Evolutionary conservation across 1,140 invertebrate species (phyloP).

Genomic region (Neodiprion pinetum): DNA sequence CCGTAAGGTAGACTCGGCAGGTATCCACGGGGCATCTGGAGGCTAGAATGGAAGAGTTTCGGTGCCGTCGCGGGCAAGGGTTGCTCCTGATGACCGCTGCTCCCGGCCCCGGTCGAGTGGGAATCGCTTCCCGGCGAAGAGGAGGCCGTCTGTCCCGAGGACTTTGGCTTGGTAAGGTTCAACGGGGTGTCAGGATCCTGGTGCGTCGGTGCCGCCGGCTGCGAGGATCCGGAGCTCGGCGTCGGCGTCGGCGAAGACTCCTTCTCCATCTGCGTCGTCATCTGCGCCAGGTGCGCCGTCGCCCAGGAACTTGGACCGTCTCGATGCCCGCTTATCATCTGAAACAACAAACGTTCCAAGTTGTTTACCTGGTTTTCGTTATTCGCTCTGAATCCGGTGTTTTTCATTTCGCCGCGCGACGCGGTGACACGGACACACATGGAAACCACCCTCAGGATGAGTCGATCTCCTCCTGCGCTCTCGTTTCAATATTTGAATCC

Average conservation of each 20-base stretch:
- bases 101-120: conserved; percentile 60
- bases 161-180: conserved; percentile 79
- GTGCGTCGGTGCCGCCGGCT: conserved; percentile 62
- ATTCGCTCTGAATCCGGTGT: too few relatives aligned
- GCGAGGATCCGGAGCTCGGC: conserved; percentile 53
- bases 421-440: too few relatives aligned
- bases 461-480: too few relatives aligned
- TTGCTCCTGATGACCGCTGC: conserved; percentile 61
- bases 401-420: too few relatives aligned
- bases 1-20: conserved; percentile 64
- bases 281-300: conserved; percentile 54
- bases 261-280: conserved; percentile 54
- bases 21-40: conserved; percentile 67
- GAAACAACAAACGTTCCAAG: conserved; percentile 23
- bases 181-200: conserved; percentile 87
- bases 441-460: too few relatives aligned
- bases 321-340: conserved; percentile 57
- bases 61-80: conserved; percentile 67
- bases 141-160: conserved; percentile 48
- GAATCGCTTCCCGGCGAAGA: conserved; percentile 55
- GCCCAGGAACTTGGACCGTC: conserved; percentile 50
- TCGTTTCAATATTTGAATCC: too few relatives aligned
- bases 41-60: conserved; percentile 64
- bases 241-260: conserved; percentile 60
- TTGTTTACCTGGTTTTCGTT: neutral